Evolutionary conservation across 1,140 invertebrate genomes (phyloP), one percentile per base, ranked within the genome.

Genomic region (Drosophila varians): DNA sequence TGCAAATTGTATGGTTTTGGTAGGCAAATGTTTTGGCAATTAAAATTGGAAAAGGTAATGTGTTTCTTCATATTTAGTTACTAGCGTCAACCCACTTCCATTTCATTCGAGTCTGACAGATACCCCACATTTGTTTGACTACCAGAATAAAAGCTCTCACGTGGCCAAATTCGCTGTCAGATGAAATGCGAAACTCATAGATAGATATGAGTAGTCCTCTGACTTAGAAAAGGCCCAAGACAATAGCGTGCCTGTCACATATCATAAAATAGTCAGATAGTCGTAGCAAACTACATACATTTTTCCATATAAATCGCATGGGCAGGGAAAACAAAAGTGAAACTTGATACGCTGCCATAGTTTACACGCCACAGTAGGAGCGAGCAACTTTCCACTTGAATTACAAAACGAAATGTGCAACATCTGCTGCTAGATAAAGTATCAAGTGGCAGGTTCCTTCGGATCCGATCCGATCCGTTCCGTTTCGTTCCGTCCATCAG

Each of bases 291-390:
- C 26, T 64, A 47, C 16, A 11, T 46, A 53, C 21, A 21, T 2
- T 73, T n/a, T 77, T 73, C 61, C 61, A 73, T 69, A 62, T 48
- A 77, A 82, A 73, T 76, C 34, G 23, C 21, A 36, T 47, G 8
- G 49, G 23, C 55, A 38, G 11, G 31, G 43, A 55, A 64, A 54
- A 66, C 62, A 80, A 84, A 80, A 86, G 80, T 80, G 82, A 86
- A 86, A 86, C 68, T 80, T 65, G 74, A 86, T 70, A 61, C 73
- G 54, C 16, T 68, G 78, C 61, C 53, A 74, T 36, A 69, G 72
- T 68, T 79, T 76, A 79, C 76, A 86, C 72, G 66, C 75, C 64
- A 56, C 72, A 14, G 45, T 8, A 21, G n/a, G 14, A 57, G 26
- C n/a, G 9, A 45, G 45, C 48, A 42, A 73, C 60, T 77, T 86